Conservation (phyloP, 1,140 invertebrate species). For the Psix sp. region DNA sequence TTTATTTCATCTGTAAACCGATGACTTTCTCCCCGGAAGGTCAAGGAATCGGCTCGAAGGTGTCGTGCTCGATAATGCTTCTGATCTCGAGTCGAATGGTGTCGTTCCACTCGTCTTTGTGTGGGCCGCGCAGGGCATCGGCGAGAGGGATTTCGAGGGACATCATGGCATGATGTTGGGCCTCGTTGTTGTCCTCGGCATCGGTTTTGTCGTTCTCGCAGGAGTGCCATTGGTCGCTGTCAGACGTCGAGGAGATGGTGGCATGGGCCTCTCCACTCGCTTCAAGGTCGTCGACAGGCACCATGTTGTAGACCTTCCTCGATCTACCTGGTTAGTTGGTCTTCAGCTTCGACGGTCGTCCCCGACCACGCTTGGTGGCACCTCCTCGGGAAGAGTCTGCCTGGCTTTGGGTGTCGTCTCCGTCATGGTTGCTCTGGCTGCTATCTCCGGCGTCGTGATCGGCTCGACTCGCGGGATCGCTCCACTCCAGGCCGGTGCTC, state of each 20-base stretch:
- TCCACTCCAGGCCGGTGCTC: not conserved
- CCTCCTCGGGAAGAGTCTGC: not conserved
- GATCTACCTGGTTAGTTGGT: not conserved
- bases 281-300: not conserved
- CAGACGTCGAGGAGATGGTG: too few species aligned
- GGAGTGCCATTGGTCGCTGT: too few species aligned
- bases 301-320: not conserved
- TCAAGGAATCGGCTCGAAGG: not conserved
- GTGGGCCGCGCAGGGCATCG: too few species aligned
- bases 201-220: too few species aligned
- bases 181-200: too few species aligned
- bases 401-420: not conserved
- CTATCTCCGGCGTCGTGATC: too few species aligned
- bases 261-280: too few species aligned
- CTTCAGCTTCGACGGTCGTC: not conserved
- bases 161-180: too few species aligned
- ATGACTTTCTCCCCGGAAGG: not conserved
- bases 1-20: not conserved
- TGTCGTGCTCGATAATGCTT: not conserved
- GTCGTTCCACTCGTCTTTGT: not conserved
- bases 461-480: too few species aligned
- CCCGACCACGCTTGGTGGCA: not conserved
- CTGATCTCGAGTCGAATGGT: not conserved
- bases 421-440: too few species aligned
- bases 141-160: too few species aligned